These are phyloP conservation scores for Macroteleia sp. DNA, from an alignment of 2,888 invertebrate genomes.

Conservation along the genomic window DNA sequence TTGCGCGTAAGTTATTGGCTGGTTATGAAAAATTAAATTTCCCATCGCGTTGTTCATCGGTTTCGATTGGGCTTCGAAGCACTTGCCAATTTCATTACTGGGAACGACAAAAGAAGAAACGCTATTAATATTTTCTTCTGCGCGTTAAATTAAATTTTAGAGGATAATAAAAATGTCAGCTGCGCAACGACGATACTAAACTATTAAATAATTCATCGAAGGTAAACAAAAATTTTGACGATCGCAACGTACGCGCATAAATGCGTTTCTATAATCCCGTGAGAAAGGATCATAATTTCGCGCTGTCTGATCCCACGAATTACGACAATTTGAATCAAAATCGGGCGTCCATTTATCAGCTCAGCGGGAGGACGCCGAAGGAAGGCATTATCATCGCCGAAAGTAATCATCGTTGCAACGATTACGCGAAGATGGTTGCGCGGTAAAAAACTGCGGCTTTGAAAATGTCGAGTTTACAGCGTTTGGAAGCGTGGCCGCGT, in stretches of 20 bases:
- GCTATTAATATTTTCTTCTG: too few species aligned
- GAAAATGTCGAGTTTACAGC: conserved; percentile 34
- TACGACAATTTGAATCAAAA: conserved; percentile 7
- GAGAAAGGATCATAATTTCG: conserved; percentile 27
- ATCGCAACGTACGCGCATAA: conserved; percentile 4
- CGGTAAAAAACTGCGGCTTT: conserved; percentile 14
- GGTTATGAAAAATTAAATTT: conserved; percentile 15
- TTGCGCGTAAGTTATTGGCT: background rate
- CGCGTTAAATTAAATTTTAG: too few species aligned
- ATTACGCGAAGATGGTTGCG: background rate
- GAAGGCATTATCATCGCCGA: too few species aligned
- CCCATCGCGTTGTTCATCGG: conserved; percentile 2
- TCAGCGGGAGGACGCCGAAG: too few species aligned
- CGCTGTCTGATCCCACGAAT: conserved; percentile 4
- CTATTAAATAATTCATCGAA: too few species aligned
- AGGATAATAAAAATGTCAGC: too few species aligned
- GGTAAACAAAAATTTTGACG: too few species aligned
- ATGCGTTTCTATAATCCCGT: conserved; percentile 18
- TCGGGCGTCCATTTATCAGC: conserved; percentile 3
- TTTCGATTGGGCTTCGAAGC: background rate
- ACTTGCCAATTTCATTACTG: background rate
- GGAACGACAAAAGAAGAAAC: background rate
- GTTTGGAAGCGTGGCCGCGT: conserved; percentile 75
- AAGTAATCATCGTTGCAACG: too few species aligned
- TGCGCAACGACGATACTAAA: too few species aligned